phyloP scores from a whole-genome alignment of 2,888 invertebrate genomes.

The Leuctra nigra region DNA sequence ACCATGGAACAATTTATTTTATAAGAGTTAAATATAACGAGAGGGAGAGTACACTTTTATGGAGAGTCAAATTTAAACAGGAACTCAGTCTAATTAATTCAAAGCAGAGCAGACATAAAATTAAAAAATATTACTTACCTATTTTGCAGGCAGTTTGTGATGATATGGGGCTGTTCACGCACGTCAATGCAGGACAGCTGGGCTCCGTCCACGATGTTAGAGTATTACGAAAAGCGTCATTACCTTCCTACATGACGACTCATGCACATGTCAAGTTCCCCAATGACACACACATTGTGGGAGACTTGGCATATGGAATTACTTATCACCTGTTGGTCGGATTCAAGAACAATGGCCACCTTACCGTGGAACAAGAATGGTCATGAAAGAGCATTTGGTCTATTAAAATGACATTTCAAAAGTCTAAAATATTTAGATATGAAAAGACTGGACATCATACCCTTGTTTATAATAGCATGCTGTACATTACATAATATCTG shows the following conservation, averaged over 20 bases:
- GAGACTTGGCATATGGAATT: conserved; percentile 9
- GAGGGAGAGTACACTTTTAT: no score
- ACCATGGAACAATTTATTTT: no score
- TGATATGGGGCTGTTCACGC: conserved; percentile 4
- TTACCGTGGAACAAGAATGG: conserved; percentile 13
- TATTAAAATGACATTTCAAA: conserved; percentile 6
- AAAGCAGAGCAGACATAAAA: no score
- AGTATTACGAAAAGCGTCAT: conserved; percentile 1
- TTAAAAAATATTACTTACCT: not conserved
- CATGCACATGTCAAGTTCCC: not conserved
- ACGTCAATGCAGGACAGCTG: conserved; percentile 9
- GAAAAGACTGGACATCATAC: not conserved
- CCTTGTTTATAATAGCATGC: conserved; percentile 13
- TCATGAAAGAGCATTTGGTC: conserved; percentile 10
- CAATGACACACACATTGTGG: conserved; percentile 1
- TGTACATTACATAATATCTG: conserved; percentile 19
- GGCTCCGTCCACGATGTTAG: conserved; percentile 13
- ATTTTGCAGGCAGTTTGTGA: conserved; percentile 9
- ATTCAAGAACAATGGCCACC: conserved; percentile 15
- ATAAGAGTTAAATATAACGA: no score
- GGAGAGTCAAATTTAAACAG: no score
- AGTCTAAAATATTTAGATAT: conserved; percentile 5
- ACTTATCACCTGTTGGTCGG: conserved; percentile 4
- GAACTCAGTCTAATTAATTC: no score
- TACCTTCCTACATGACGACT: not conserved